Base-by-base conservation (phyloP, 2,797 vertebrate species). In the Anas bahamensis region DNA sequence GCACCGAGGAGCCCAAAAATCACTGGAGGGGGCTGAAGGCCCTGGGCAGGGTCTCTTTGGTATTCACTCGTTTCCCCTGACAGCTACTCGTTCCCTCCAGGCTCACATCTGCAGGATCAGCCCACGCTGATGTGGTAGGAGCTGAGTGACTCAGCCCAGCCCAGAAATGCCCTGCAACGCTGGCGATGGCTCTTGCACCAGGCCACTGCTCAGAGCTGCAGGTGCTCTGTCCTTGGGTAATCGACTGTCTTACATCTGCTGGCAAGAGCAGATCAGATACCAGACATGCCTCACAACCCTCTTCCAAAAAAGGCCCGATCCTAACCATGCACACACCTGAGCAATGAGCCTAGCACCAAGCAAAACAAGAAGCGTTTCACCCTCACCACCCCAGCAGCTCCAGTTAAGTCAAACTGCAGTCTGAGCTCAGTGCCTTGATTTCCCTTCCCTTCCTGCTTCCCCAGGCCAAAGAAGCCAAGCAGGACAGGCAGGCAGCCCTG, bases 321-420 rank as follows among this genome's bases (percentile, higher is more conserved):
- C 81, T 42, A 29, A 50, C 19, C 37, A 7, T 5, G 13, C 4
- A 29, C 56, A 31, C 46, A 69, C 56, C 64, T 12, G 11, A 76
- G 23, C 44, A 73, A 8, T 0, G 10, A 91, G 31, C 46, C 42
- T 1, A 2, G 19, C 4, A 26, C 5, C 28, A 19, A 33, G 44
- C 26, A 46, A 48, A 72, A 13, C 10, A 4, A 37, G 8, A 46
- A 28, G 33, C 1, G 0, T 71, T 76, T 52, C 66, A 77, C 17
- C 22, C 41, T 48, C 90, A 55, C 55, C 83, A 61, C 7, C 26
- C 52, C n/a, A 59, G n/a, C 26, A 85, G 41, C 46, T 90, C 53
- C 41, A 31, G 3, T 33, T 10, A 73, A 70, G 48, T 48, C 39
- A 9, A 19, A 37, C 35, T 31, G 28, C 79, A 91, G 61, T 24